Conservation (phyloP, 2,888 invertebrate genomes). For the Calameuta pallipes region DNA sequence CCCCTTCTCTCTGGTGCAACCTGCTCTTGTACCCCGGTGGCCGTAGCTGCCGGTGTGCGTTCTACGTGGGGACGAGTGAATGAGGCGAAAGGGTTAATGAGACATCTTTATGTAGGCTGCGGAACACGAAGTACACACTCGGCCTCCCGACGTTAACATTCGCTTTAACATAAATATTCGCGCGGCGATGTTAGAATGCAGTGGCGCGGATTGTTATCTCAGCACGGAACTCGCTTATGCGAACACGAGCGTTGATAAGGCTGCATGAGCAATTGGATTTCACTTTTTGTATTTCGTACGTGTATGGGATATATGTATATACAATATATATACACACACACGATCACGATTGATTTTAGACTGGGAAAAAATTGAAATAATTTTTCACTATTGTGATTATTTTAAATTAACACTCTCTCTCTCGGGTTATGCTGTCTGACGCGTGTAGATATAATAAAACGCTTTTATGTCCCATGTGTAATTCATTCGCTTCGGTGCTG, state of each 20-base stretch:
- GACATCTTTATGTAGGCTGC: slow-evolving; percentile 30
- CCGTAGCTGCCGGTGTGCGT: neutral
- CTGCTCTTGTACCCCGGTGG: neutral
- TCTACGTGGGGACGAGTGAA: neutral
- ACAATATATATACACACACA: too few species aligned
- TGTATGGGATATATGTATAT: neutral
- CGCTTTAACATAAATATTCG: slow-evolving; percentile 13
- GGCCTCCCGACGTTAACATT: slow-evolving; percentile 32
- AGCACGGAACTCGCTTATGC: slow-evolving; percentile 17
- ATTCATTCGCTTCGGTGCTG: neutral
- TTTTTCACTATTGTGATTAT: neutral
- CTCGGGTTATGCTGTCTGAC: neutral
- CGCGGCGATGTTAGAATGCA: neutral
- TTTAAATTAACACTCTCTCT: neutral
- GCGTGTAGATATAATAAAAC: neutral
- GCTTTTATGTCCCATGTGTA: neutral
- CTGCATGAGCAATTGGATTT: neutral
- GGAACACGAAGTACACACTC: slow-evolving; percentile 7
- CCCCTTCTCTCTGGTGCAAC: neutral
- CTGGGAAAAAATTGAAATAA: neutral
- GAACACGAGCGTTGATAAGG: slow-evolving; percentile 1
- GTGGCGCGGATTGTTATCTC: slow-evolving; percentile 22
- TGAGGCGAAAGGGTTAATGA: slow-evolving; percentile 26
- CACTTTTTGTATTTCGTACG: neutral
- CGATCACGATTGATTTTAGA: neutral